Base-by-base conservation (phyloP, 2,113 vertebrate genomes). In the Aviceda subcristata region DNA sequence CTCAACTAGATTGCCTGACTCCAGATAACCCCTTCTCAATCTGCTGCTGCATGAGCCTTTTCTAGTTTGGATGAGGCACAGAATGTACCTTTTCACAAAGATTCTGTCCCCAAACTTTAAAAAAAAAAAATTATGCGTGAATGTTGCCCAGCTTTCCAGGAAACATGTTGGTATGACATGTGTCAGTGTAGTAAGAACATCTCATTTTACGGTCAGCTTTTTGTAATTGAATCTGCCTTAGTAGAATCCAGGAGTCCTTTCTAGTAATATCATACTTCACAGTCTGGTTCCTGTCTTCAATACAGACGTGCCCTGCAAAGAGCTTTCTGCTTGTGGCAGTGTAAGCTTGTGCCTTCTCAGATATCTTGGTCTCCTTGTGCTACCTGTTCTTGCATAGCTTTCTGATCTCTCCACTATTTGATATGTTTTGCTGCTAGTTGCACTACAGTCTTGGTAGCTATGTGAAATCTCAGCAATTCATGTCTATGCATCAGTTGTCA, bases 141-240 rank as follows among this genome's bases (percentile, higher is more conserved):
- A 69, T 39, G 90, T 64, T 73, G 50, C 87, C 66, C 91, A 91
- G 92, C 96, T 97, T 97, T 98, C 97, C 95, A 97, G 93, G 95
- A 91, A 97, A 91, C 78, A 72, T 59, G 48, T 80, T 90, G 91
- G 94, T 94, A 96, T 95, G 34, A 97, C 72, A 19, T 91, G 95
- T 96, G 66, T 97, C 88, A 74, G 29, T 73, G 26, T 80, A 93
- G 66, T 89, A 51, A 86, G 92, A 92, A 96, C 96, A 86, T 93
- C 89, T 97, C 82, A n/a, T 92, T 96, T 97, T 97, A 97, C 82
- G 0, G 67, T 69, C 89, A 92, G 59, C 81, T 93, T 90, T 94
- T 95, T 94, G 91, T 94, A 97, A 94, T 5, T 66, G 86, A 89
- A 98, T 91, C 92, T 94, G 62, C 36, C 84, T 27, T 56, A 17